A percentile compares a stretch with the other conserved stretches of the same genome.
These are phyloP conservation scores for Parus major DNA, from an alignment of 2,113 vertebrate genomes.

Conservation along the genomic window DNA sequence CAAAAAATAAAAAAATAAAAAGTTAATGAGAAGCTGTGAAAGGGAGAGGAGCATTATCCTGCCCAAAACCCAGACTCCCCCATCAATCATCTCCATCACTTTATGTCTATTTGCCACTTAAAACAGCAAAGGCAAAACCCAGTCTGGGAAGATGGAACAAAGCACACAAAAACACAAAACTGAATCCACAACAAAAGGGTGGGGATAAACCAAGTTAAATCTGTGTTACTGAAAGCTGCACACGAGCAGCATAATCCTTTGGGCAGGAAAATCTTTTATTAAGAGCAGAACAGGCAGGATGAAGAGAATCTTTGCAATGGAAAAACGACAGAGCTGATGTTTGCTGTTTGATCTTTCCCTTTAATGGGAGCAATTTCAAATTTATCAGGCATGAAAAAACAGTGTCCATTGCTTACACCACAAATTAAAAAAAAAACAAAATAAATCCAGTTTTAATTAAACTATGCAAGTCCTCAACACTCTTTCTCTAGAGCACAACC, in stretches of 20 bases:
- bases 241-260: neutral
- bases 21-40: neutral
- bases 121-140: neutral
- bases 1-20: neutral
- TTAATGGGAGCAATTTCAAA: neutral
- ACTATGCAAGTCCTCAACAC: neutral
- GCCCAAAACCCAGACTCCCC: rapidly evolving
- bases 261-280: neutral
- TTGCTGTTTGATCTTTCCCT: neutral
- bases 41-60: neutral
- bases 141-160: neutral
- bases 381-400: neutral
- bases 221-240: neutral
- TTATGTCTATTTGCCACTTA: neutral
- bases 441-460: neutral
- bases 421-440: neutral
- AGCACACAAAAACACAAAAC: neutral
- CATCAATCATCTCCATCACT: neutral
- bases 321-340: neutral
- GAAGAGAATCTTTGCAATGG: neutral
- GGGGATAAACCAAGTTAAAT: neutral
- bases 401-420: neutral
- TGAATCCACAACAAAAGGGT: neutral
- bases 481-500: neutral
- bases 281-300: neutral